phyloP scores from a whole-genome alignment of 2,113 vertebrate species.

The Eclectus roratus region DNA sequence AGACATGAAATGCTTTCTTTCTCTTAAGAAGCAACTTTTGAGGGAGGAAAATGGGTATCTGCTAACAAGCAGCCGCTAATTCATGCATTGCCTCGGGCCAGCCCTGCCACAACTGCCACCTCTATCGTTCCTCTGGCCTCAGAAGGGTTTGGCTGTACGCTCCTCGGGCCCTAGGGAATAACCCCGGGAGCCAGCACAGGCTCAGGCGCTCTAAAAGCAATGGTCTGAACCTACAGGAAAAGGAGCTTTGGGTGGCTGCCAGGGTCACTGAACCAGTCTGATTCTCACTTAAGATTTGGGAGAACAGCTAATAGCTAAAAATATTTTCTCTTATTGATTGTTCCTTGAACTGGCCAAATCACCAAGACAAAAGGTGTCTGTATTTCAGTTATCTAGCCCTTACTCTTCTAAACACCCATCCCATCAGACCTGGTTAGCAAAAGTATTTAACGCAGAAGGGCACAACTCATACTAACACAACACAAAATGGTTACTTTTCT shows the following conservation, averaged over 20 bases:
- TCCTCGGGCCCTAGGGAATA: accelerated
- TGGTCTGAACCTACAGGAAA: background rate
- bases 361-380: too few species aligned
- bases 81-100: background rate
- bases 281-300: background rate
- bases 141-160: background rate
- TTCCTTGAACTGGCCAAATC: background rate
- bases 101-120: background rate
- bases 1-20: background rate
- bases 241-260: background rate
- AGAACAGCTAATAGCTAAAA: background rate
- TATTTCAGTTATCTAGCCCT: background rate
- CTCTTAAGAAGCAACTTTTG: background rate
- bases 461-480: background rate
- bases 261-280: accelerated
- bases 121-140: accelerated
- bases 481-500: background rate
- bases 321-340: background rate
- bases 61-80: background rate
- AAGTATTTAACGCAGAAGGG: background rate
- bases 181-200: background rate
- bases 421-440: background rate
- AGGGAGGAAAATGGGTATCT: background rate
- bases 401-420: background rate
- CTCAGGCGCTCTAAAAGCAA: too few species aligned